A percentile compares a stretch with the other conserved stretches of the same genome.
These are phyloP conservation scores for Alsophila aescularia DNA, from an alignment of 2,888 invertebrate species.

Conservation along the genomic window DNA sequence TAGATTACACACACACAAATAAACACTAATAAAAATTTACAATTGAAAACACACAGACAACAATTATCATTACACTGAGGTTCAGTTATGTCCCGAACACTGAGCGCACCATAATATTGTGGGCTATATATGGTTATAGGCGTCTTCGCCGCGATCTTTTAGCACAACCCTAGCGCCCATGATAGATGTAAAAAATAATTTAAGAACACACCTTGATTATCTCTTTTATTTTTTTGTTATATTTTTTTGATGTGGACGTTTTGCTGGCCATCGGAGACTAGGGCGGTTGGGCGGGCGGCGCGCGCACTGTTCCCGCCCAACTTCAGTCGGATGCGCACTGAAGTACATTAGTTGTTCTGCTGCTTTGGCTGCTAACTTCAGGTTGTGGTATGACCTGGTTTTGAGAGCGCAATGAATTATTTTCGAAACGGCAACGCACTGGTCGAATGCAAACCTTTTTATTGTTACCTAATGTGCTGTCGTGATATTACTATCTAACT, in stretches of 20 bases:
- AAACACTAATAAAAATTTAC: slow-evolving; percentile 34
- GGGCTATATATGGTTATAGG: background rate
- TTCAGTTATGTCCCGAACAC: slow-evolving; percentile 40
- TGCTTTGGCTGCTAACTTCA: slow-evolving; percentile 42
- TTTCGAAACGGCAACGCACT: slow-evolving; percentile 77
- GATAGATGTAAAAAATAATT: slow-evolving; percentile 11
- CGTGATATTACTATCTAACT: too few relatives aligned
- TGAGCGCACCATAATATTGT: slow-evolving; percentile 47
- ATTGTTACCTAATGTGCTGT: slow-evolving; percentile 27
- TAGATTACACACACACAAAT: slow-evolving; percentile 41
- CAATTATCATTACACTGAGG: slow-evolving; percentile 33
- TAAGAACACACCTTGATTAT: slow-evolving; percentile 7
- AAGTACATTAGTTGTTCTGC: background rate
- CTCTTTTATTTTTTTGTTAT: slow-evolving; percentile 43
- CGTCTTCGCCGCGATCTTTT: background rate
- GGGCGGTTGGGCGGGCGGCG: slow-evolving; percentile 52
- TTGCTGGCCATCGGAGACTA: slow-evolving; percentile 44
- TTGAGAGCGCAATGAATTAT: slow-evolving; percentile 69
- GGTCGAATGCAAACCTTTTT: slow-evolving; percentile 55
- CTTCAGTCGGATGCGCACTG: slow-evolving; percentile 44
- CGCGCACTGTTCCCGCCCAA: slow-evolving; percentile 51
- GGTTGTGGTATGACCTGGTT: slow-evolving; percentile 65
- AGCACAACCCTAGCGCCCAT: slow-evolving; percentile 10
- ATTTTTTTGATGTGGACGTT: slow-evolving; percentile 47
- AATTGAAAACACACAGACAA: slow-evolving; percentile 41